Evolutionary conservation across 2,113 vertebrate genomes (phyloP).

Genomic region (Pollimyrus isidori): DNA sequence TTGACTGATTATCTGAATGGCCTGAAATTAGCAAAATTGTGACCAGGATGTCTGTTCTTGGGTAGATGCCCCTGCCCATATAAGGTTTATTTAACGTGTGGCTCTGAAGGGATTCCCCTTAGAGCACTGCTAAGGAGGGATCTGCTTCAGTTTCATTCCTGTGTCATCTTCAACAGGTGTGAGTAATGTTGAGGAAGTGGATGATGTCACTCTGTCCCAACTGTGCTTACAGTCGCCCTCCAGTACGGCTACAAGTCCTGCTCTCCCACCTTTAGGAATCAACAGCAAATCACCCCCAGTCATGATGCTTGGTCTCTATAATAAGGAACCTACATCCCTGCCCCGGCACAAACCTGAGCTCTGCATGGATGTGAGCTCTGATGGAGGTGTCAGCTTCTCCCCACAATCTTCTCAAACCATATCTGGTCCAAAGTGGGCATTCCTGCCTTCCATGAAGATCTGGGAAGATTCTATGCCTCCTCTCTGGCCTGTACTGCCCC

Average conservation of each 20-base stretch:
- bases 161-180: not conserved
- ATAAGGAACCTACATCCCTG: no score
- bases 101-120: not conserved
- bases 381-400: not conserved
- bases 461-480: slow-evolving; percentile 50
- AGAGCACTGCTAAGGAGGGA: not conserved
- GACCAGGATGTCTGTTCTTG: not conserved
- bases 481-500: slow-evolving; percentile 58
- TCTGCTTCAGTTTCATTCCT: not conserved
- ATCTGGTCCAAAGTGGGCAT: slow-evolving; percentile 16
- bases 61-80: not conserved
- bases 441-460: slow-evolving; percentile 40
- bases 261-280: not conserved
- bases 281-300: not conserved
- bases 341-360: not conserved
- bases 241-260: not conserved
- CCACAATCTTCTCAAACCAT: slow-evolving; percentile 20
- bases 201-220: slow-evolving; percentile 26
- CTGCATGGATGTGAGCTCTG: no score
- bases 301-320: slow-evolving; percentile 5
- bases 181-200: slow-evolving; percentile 1
- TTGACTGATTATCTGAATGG: not conserved
- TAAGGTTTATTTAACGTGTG: not conserved
- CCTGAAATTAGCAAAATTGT: not conserved
- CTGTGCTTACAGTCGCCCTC: slow-evolving; percentile 24